Evolutionary conservation across 1,140 invertebrate genomes (phyloP).

Genomic region (Drosophila pectinifera): DNA sequence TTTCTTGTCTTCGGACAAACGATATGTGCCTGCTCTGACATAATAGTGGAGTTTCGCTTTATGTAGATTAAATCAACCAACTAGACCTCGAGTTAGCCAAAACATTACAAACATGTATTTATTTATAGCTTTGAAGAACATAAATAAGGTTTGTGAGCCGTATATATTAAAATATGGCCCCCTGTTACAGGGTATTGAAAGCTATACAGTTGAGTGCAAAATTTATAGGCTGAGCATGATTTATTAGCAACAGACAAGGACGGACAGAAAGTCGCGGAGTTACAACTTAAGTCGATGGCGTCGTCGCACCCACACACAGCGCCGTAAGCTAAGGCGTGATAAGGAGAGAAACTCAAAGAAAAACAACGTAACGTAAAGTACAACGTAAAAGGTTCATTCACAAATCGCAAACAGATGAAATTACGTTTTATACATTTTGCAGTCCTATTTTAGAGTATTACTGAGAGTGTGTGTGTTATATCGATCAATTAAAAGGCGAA

Average conservation of each 20-base stretch:
- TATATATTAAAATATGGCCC: too few relatives aligned
- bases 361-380: conserved; percentile 25
- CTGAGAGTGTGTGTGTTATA: neutral
- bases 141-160: too few relatives aligned
- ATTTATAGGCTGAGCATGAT: conserved; percentile 63
- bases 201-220: conserved; percentile 31
- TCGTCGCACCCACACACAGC: conserved; percentile 30
- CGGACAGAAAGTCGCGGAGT: conserved; percentile 61
- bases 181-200: conserved; percentile 15
- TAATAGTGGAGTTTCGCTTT: too few relatives aligned
- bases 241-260: conserved; percentile 68
- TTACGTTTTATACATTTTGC: conserved; percentile 1
- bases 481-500: conserved; percentile 11
- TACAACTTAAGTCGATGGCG: conserved; percentile 56
- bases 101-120: too few relatives aligned
- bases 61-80: too few relatives aligned
- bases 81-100: too few relatives aligned
- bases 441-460: neutral
- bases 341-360: conserved; percentile 2
- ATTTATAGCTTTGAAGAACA: too few relatives aligned
- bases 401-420: conserved; percentile 24
- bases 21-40: too few relatives aligned
- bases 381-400: conserved; percentile 38
- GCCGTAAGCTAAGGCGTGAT: neutral
- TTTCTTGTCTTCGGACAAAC: too few relatives aligned